Percentiles rank a stretch among this genome's conserved stretches.
These are phyloP conservation scores for Gallinago nigripennis DNA, from an alignment of 2,797 vertebrate genomes.

Conservation along the genomic window DNA sequence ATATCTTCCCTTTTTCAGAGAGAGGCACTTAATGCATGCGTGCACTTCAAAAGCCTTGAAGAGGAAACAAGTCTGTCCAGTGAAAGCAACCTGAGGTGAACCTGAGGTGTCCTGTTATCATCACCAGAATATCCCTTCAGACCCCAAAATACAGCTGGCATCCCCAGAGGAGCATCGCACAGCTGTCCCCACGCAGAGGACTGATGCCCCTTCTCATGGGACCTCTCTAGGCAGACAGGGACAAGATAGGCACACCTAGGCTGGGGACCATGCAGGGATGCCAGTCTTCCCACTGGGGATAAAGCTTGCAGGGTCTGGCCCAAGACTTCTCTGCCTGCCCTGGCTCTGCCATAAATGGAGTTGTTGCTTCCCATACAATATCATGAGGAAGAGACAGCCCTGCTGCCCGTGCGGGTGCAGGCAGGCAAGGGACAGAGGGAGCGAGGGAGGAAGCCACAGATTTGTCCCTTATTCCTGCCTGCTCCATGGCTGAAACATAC, in stretches of 20 bases:
- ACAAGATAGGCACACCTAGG: not conserved
- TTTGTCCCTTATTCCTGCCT: not conserved
- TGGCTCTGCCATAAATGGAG: not conserved
- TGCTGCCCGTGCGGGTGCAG: rapidly evolving
- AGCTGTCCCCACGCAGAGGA: not conserved
- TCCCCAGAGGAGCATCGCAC: rapidly evolving
- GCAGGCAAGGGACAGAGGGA: not conserved
- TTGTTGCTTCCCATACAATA: not conserved
- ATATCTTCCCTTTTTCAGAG: not conserved
- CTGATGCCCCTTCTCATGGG: not conserved
- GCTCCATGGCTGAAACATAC: not conserved
- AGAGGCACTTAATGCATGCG: not conserved
- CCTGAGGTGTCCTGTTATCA: not conserved
- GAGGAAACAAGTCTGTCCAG: not conserved
- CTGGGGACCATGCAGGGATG: not conserved
- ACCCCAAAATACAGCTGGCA: not conserved
- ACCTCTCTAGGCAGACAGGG: not conserved
- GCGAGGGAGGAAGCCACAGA: not conserved
- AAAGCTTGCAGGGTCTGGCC: not conserved
- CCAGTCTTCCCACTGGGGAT: not conserved
- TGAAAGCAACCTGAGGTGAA: not conserved
- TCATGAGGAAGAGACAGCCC: not conserved
- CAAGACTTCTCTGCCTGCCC: not conserved
- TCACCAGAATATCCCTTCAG: not conserved
- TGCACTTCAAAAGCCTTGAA: not conserved